Evolutionary conservation across 1,140 invertebrate species (phyloP).

Genomic region (Gonioctena quinquepunctata): DNA sequence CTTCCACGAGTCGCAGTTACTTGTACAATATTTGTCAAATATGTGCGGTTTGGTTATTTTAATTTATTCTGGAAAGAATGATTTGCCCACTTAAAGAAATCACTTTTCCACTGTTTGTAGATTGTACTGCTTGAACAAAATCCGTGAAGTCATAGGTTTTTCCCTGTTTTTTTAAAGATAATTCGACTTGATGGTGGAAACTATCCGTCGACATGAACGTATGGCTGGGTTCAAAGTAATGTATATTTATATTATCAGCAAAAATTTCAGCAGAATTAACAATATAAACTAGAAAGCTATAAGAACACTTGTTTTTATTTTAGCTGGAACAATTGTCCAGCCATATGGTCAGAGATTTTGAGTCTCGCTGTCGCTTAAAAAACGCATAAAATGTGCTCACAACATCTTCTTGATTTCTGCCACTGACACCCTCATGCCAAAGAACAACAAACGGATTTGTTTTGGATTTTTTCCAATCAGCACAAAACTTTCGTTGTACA

Average conservation of each 20-base stretch:
- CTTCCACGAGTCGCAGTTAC: not conserved
- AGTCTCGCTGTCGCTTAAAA: too few relatives aligned
- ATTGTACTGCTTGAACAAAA: not conserved
- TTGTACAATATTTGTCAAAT: not conserved
- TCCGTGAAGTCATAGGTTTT: too few relatives aligned
- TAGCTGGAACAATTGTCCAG: too few relatives aligned
- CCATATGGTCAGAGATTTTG: too few relatives aligned
- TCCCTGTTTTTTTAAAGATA: too few relatives aligned
- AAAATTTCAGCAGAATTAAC: constrained; percentile 11
- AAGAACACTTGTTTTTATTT: constrained; percentile 48
- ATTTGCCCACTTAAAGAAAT: not conserved
- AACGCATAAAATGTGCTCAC: constrained; percentile 34
- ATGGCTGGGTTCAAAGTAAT: too few relatives aligned
- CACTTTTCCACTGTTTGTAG: not conserved
- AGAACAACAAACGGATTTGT: constrained; percentile 25
- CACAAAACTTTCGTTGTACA: constrained; percentile 41
- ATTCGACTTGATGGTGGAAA: too few relatives aligned
- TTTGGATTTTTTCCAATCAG: constrained; percentile 25
- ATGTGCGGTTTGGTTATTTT: not conserved
- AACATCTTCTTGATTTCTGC: constrained; percentile 25
- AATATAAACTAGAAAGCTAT: constrained; percentile 30
- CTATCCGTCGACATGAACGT: too few relatives aligned
- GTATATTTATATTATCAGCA: not conserved
- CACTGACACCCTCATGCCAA: constrained; percentile 34
- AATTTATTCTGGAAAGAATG: not conserved